Evolutionary conservation across 2,797 vertebrate species (phyloP).

Genomic region (Alosa sapidissima): DNA sequence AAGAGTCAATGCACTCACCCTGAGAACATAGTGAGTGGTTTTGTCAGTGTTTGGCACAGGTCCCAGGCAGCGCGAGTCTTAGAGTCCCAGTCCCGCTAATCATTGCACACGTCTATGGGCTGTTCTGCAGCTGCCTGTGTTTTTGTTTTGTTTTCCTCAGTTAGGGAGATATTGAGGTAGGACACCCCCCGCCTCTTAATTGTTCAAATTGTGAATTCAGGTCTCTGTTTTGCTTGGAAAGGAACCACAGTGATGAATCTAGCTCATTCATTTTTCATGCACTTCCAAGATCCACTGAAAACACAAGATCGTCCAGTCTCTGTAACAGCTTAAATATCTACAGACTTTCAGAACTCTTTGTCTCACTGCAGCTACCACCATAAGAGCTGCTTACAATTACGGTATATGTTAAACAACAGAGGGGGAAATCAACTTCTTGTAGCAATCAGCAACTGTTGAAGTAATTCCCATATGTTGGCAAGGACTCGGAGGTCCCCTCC

Average conservation of each 20-base stretch:
- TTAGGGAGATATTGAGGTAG: conserved; percentile 10
- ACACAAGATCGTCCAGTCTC: conserved; percentile 5
- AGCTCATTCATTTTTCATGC: conserved; percentile 3
- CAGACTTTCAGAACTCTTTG: not conserved
- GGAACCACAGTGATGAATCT: not conserved
- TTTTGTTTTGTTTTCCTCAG: conserved; percentile 26
- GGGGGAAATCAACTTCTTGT: conserved; percentile 29
- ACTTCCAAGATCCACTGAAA: not conserved
- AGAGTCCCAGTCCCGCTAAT: conserved; percentile 41
- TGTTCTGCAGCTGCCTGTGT: conserved; percentile 40
- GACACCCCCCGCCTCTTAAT: not conserved
- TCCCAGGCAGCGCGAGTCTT: conserved; percentile 59
- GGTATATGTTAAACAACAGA: conserved; percentile 1
- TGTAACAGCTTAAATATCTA: not conserved
- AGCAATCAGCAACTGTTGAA: conserved; percentile 32
- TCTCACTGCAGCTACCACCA: not conserved
- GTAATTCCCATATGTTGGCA: conserved; percentile 29
- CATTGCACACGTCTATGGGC: conserved; percentile 36
- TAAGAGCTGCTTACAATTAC: conserved; percentile 18
- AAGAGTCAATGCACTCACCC: conserved; percentile 59
- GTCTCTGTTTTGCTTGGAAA: conserved; percentile 21
- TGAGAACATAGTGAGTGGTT: conserved; percentile 55
- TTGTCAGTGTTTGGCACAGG: conserved; percentile 57
- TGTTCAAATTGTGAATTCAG: conserved; percentile 11
- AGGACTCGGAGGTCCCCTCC: conserved; percentile 28